phyloP scores from a whole-genome alignment of 2,888 invertebrate species.

The Halictus ligatus region DNA sequence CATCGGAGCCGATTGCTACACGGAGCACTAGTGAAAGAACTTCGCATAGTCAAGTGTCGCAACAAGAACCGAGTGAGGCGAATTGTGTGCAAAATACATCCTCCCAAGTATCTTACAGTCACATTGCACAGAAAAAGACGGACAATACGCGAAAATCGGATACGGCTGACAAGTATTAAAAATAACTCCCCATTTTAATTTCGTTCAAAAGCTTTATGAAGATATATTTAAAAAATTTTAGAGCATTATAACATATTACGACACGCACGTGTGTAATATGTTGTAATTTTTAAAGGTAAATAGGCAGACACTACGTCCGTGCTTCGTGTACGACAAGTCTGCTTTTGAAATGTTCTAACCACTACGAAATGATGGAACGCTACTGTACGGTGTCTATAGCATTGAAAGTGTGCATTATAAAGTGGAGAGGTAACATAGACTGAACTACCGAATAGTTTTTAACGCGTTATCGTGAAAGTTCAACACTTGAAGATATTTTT shows the following conservation, averaged over 20 bases:
- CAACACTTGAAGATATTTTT: constrained; percentile 34
- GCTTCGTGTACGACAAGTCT: constrained; percentile 5
- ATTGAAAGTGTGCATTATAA: constrained; percentile 35
- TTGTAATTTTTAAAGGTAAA: constrained; percentile 40
- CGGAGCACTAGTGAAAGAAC: constrained; percentile 34
- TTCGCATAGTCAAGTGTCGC: constrained; percentile 26
- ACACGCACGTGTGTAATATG: constrained; percentile 40
- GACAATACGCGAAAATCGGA: constrained; percentile 45
- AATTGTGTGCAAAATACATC: constrained; percentile 39
- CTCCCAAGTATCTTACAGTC: constrained; percentile 31
- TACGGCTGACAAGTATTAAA: constrained; percentile 43
- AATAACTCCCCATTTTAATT: constrained; percentile 10
- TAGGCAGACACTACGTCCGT: constrained; percentile 7
- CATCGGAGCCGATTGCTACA: constrained; percentile 11
- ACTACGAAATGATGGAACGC: constrained; percentile 8
- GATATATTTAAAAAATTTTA: constrained; percentile 50
- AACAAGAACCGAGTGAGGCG: constrained; percentile 51
- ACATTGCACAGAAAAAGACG: constrained; percentile 45
- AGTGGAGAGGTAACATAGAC: constrained; percentile 45
- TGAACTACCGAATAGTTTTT: constrained; percentile 45
- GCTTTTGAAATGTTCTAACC: constrained; percentile 20
- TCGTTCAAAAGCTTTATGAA: constrained; percentile 40
- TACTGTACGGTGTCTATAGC: constrained; percentile 17
- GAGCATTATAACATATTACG: constrained; percentile 52
- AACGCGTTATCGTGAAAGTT: constrained; percentile 32